A percentile compares a stretch with the other conserved stretches of the same genome.
Conservation (phyloP, 2,797 vertebrate species). For the Gymnoscopelus microlampas region DNA sequence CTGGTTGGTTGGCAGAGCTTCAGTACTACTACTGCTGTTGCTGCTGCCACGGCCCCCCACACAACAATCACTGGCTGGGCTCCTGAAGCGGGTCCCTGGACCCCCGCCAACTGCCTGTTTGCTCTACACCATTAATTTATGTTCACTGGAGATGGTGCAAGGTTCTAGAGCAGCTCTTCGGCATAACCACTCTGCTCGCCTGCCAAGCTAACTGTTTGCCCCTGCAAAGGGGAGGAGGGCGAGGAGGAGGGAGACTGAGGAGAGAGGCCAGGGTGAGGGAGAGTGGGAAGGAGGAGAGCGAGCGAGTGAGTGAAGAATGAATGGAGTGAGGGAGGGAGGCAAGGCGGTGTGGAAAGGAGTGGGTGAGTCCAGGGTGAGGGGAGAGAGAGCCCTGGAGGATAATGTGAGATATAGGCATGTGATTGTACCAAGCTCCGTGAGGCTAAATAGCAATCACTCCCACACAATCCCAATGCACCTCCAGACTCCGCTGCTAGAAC, state of each 20-base stretch:
- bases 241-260: conserved; percentile 37
- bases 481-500: conserved; percentile 65
- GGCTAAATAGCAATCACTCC: conserved; percentile 86
- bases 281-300: conserved; percentile 11
- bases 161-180: conserved; percentile 88
- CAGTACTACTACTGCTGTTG: conserved; percentile 68
- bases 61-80: conserved; percentile 88
- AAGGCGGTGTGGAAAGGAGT: conserved; percentile 12
- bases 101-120: conserved; percentile 88
- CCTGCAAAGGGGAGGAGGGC: conserved; percentile 70
- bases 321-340: conserved; percentile 40
- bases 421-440: conserved; percentile 82
- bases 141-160: conserved; percentile 92
- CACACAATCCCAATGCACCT: conserved; percentile 80
- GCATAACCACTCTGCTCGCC: conserved; percentile 82
- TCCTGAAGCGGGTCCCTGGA: conserved; percentile 83
- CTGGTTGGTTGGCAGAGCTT: conserved; percentile 81
- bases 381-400: conserved; percentile 83
- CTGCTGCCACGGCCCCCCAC: conserved; percentile 72
- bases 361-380: conserved; percentile 60
- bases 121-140: conserved; percentile 92
- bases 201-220: conserved; percentile 85
- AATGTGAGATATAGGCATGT: conserved; percentile 75
- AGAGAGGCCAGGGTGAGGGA: conserved; percentile 51
- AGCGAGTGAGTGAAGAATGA: neutral